A percentile compares a stretch with the other conserved stretches of the same genome.
Evolutionary conservation across 64 coral and sea anemone species (phyloP).

Genomic region (Stylophora pistillata): DNA sequence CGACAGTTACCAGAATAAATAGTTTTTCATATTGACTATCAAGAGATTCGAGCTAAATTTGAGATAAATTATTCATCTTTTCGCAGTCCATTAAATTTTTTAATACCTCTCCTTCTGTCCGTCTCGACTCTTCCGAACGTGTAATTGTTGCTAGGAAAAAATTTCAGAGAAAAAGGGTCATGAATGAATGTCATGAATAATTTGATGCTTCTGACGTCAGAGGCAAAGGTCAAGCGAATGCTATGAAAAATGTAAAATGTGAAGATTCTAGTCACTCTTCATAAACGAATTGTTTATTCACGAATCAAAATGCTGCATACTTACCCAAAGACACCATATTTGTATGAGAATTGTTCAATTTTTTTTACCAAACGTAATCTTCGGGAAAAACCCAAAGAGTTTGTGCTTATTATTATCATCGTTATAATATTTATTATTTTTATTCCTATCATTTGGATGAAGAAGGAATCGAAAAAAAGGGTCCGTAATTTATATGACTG

Average conservation of each 20-base stretch:
- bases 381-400: neutral
- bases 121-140: neutral
- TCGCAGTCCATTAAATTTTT: neutral
- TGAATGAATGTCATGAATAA: neutral
- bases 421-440: no score
- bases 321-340: neutral
- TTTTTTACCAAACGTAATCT: neutral
- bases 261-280: neutral
- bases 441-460: no score
- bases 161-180: neutral
- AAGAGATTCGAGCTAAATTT: neutral
- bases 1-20: no score
- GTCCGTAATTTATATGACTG: no score
- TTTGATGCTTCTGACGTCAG: neutral
- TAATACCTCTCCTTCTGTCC: neutral
- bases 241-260: constrained; percentile 1
- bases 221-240: constrained; percentile 6
- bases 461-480: no score
- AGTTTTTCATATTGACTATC: neutral
- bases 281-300: neutral
- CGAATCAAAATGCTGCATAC: neutral
- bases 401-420: no score
- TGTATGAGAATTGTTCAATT: neutral
- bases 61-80: neutral
- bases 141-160: neutral